These are phyloP conservation scores for Torymus tubicola DNA, from an alignment of 2,888 invertebrate genomes.

Conservation along the genomic window DNA sequence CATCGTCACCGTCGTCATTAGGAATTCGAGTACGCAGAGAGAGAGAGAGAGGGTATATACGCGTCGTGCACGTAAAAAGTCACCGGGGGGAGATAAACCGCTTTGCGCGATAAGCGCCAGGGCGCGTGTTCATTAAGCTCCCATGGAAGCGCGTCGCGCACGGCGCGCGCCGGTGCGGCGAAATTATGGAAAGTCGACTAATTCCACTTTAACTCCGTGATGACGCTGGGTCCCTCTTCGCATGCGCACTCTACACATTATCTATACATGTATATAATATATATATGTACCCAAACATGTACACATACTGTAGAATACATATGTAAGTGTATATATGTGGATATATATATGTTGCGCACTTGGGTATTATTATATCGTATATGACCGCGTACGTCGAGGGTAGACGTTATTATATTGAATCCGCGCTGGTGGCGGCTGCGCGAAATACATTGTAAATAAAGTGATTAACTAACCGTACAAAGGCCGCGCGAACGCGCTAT, in stretches of 20 bases:
- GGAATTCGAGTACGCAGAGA: no score
- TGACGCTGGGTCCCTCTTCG: neutral
- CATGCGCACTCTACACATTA: no score
- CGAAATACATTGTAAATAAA: constrained; percentile 32
- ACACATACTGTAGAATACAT: no score
- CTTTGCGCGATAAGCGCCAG: constrained; percentile 11
- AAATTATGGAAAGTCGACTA: constrained; percentile 45
- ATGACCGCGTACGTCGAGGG: neutral
- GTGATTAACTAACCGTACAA: constrained; percentile 30
- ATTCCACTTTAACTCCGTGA: constrained; percentile 21
- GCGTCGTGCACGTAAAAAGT: neutral
- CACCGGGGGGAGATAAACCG: neutral
- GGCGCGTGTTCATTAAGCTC: constrained; percentile 5
- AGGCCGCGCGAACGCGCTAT: neutral
- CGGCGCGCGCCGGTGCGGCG: neutral
- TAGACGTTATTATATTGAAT: constrained; percentile 19
- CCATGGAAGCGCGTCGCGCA: neutral
- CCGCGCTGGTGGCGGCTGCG: neutral
- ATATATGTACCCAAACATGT: neutral
- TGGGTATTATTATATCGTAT: neutral
- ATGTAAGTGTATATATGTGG: neutral
- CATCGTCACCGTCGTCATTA: no score
- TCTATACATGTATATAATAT: neutral
- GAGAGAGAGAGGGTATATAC: no score
- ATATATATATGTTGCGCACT: neutral